Base-by-base conservation (phyloP, 2,113 vertebrate species). In the Spheniscus mendiculus region DNA sequence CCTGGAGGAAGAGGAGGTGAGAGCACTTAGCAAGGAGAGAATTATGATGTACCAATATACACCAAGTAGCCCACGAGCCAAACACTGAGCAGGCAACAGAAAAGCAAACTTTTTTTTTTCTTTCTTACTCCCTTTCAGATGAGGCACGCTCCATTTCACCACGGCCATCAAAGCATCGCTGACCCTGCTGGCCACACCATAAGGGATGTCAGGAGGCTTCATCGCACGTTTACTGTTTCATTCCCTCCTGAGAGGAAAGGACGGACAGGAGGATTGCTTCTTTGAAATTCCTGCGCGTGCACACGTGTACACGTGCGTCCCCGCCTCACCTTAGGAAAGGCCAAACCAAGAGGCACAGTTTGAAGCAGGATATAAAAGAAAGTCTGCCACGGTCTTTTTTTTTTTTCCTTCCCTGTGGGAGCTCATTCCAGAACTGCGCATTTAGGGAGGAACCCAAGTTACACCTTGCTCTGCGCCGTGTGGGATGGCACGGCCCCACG, bases 41-140 rank as follows among this genome's bases (percentile, higher is more conserved):
- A 40, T 4, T 3, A 2, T 0, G 5, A 5, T 2, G 32, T 4
- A 7, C 74, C 59, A 32, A 22, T 4, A 8, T 1, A 2, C 4
- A 11, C 22, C 71, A 7, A 14, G n/a, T 4, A 84, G 55, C 40
- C 58, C 79, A 5, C 0, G 0, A 50, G 70, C 45, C 76, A 38
- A 11, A 38, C 61, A 12, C 15, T 0, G 2, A 66, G 74, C 20
- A 34, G 73, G 47, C 40, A 72, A 62, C 6, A 36, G 53, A 8
- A 52, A 47, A 20, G 26, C 26, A 2, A 4, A 22, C 7, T 12
- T 15, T 12, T 18, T 18, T 42, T 27, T 5, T 23, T 23, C 40
- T 16, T 38, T 40, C 21, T 9, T 3, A 3, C 6, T 61, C 16
- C 59, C 49, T 22, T 2, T 7, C 40, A 40, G 55, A 15, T 3